phyloP scores from a whole-genome alignment of 2,888 invertebrate species.

The Thumatha senex region DNA sequence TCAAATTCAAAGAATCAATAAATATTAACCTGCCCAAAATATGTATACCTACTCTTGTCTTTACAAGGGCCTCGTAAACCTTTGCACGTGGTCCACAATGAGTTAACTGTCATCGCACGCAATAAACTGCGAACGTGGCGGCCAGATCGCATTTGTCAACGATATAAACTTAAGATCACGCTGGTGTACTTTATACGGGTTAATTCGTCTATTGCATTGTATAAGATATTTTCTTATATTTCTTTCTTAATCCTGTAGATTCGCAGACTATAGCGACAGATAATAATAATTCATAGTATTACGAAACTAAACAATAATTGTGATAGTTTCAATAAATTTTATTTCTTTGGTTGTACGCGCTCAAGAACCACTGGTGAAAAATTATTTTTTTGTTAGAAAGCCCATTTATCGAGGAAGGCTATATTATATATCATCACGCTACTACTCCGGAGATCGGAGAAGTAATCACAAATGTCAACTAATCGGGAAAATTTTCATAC shows the following conservation, averaged over 20 bases:
- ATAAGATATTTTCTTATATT: not conserved
- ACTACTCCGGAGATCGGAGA: no score
- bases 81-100: conserved; percentile 61
- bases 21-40: conserved; percentile 48
- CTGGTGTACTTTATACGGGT: conserved; percentile 33
- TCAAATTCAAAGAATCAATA: not conserved
- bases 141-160: conserved; percentile 59
- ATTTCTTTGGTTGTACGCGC: no score
- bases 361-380: no score
- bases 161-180: conserved; percentile 55
- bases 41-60: conserved; percentile 46
- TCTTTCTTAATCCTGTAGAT: no score
- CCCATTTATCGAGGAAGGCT: no score
- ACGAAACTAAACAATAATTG: no score
- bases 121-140: conserved; percentile 58
- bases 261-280: not conserved
- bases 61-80: conserved; percentile 64
- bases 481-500: no score
- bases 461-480: no score
- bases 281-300: no score
- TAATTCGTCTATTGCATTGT: conserved; percentile 27
- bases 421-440: no score
- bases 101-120: conserved; percentile 51
- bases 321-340: no score
- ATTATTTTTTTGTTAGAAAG: no score